These are phyloP conservation scores for Pemphredon lugubris DNA, from an alignment of 2,888 invertebrate genomes.

Conservation along the genomic window DNA sequence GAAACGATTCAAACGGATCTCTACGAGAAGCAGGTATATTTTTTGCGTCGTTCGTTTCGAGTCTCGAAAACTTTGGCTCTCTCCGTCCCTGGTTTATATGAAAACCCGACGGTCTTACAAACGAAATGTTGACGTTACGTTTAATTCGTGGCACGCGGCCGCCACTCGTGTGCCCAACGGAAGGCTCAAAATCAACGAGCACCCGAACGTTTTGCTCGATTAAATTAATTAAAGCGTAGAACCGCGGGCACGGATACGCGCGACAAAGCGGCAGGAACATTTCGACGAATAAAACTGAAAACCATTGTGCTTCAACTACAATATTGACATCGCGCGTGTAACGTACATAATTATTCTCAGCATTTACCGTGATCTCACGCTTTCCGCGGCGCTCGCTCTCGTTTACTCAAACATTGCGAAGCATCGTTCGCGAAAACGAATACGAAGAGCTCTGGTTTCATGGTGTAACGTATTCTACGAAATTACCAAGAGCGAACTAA, in stretches of 20 bases:
- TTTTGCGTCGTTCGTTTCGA: background rate
- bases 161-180: constrained; percentile 27
- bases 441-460: no score
- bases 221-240: constrained; percentile 52
- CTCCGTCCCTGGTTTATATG: background rate
- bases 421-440: no score
- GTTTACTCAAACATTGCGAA: no score
- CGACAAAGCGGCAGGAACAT: background rate
- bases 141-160: constrained; percentile 25
- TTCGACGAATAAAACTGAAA: constrained; percentile 22
- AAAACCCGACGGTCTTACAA: constrained; percentile 1
- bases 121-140: constrained; percentile 19
- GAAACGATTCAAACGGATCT: background rate
- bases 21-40: background rate
- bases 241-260: background rate
- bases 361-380: no score
- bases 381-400: no score
- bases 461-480: no score
- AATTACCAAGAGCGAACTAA: no score
- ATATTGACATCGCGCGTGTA: no score
- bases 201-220: constrained; percentile 31
- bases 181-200: constrained; percentile 45
- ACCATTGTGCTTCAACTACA: constrained; percentile 3
- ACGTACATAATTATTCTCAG: no score
- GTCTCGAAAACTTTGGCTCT: background rate